Conservation (phyloP, 2,113 vertebrate genomes). For the Albula glossodonta region DNA sequence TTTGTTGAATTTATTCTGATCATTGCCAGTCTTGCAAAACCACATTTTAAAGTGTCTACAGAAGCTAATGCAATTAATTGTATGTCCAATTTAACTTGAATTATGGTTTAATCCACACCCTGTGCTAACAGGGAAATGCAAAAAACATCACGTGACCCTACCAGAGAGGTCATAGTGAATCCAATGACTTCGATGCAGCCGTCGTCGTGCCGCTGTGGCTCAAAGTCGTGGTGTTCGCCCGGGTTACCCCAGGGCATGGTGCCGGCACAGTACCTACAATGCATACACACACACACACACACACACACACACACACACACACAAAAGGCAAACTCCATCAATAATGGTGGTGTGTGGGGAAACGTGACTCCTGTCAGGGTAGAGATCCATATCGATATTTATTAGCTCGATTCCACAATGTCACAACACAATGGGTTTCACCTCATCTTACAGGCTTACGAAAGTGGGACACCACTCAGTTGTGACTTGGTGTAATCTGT, state of each 20-base stretch:
- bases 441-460: not conserved
- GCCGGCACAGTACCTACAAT: slow-evolving; percentile 86
- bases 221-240: slow-evolving; percentile 89
- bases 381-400: not conserved
- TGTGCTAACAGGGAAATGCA: not conserved
- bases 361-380: not conserved
- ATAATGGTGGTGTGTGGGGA: not conserved
- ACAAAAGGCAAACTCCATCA: not conserved
- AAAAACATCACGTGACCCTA: slow-evolving; percentile 50
- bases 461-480: not conserved
- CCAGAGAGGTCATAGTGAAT: slow-evolving; percentile 94
- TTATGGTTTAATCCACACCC: not conserved
- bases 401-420: not conserved
- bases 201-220: slow-evolving; percentile 89
- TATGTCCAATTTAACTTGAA: no score
- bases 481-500: not conserved
- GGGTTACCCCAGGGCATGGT: slow-evolving; percentile 95
- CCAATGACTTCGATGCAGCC: slow-evolving; percentile 93
- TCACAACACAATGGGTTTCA: not conserved
- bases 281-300: not conserved
- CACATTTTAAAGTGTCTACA: not conserved
- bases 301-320: not conserved
- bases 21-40: not conserved
- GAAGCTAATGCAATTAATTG: not conserved
- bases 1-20: not conserved